These are phyloP conservation scores for Ariopsis seemanni DNA, from an alignment of 2,113 vertebrate species.

Conservation along the genomic window DNA sequence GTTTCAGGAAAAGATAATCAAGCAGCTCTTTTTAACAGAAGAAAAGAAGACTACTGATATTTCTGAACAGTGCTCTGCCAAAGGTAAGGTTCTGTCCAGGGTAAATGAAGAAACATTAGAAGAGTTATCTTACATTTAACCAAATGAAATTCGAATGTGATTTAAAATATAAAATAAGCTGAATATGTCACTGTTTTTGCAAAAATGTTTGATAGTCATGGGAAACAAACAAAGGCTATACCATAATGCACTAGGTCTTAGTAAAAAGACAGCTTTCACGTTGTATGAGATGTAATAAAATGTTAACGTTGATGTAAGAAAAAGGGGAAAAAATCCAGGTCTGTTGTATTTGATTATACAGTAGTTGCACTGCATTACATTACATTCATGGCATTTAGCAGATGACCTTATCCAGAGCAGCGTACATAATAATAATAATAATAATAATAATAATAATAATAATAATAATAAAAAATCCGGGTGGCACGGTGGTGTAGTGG, in stretches of 20 bases:
- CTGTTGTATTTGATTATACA: neutral
- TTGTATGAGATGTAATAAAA: neutral
- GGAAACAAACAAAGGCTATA: neutral
- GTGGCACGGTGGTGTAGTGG: too few relatives aligned
- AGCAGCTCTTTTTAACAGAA: neutral
- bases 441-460: too few relatives aligned
- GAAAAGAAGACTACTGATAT: neutral
- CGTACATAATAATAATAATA: too few relatives aligned
- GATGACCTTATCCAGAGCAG: too few relatives aligned
- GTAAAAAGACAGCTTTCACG: neutral
- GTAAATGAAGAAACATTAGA: neutral
- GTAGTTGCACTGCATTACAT: too few relatives aligned
- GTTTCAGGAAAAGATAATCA: neutral
- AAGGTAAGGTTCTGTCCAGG: conserved; percentile 17
- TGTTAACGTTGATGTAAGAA: too few relatives aligned
- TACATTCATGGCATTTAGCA: too few relatives aligned
- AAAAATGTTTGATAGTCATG: neutral
- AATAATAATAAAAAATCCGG: too few relatives aligned
- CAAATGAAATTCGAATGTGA: neutral
- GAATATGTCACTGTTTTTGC: neutral
- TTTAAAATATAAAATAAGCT: neutral
- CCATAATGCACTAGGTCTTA: neutral
- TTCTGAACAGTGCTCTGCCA: neutral
- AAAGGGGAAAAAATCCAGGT: neutral
- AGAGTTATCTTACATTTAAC: neutral